A percentile compares a stretch with the other conserved stretches of the same genome.
Evolutionary conservation across 1,140 invertebrate genomes (phyloP).

Genomic region (Bombus balteatus): DNA sequence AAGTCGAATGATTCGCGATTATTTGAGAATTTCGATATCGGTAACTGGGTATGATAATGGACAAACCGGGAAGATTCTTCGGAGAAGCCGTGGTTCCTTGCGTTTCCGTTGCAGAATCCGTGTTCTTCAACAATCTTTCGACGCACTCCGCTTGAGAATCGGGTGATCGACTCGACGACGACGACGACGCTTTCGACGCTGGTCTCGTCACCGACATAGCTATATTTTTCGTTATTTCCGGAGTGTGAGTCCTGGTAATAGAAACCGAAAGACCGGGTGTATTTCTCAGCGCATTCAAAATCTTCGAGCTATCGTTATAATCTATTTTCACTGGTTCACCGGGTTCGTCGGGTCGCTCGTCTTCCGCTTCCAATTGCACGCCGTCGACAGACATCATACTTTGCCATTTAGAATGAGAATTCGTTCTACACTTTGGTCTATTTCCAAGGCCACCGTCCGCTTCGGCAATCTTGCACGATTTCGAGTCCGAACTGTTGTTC

Average conservation of each 20-base stretch:
- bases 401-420: slow-evolving; percentile 28
- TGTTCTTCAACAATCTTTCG: slow-evolving; percentile 55
- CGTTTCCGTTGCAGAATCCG: slow-evolving; percentile 20
- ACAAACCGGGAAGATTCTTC: slow-evolving; percentile 64
- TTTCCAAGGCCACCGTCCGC: slow-evolving; percentile 54
- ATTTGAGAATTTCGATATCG: slow-evolving; percentile 55
- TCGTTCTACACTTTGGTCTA: slow-evolving; percentile 32
- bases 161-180: slow-evolving; percentile 72
- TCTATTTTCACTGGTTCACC: slow-evolving; percentile 56
- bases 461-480: slow-evolving; percentile 57
- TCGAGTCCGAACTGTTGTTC: background rate
- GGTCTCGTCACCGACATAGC: slow-evolving; percentile 31
- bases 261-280: slow-evolving; percentile 78
- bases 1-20: slow-evolving; percentile 37
- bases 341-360: slow-evolving; percentile 57
- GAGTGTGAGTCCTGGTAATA: slow-evolving; percentile 66
- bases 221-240: slow-evolving; percentile 45
- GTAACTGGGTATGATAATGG: slow-evolving; percentile 72
- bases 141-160: slow-evolving; percentile 75
- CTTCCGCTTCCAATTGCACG: slow-evolving; percentile 30
- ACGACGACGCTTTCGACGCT: slow-evolving; percentile 64
- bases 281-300: slow-evolving; percentile 75
- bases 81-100: slow-evolving; percentile 21
- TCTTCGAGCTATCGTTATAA: slow-evolving; percentile 71
- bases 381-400: background rate